These are phyloP conservation scores for Gryon sp. DNA, from an alignment of 1,140 invertebrate genomes.

Conservation along the genomic window DNA sequence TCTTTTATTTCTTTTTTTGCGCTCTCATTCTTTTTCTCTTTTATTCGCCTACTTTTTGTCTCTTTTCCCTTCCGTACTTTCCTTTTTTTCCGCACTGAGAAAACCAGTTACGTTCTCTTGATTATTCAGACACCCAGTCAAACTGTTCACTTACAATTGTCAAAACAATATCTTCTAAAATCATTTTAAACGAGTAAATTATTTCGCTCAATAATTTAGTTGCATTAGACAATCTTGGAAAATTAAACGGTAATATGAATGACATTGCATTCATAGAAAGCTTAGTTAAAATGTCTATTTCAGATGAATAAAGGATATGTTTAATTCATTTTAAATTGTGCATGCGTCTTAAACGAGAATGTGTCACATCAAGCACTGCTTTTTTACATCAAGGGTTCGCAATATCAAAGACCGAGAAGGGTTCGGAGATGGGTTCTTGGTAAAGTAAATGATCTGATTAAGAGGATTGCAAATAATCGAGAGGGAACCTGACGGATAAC, in stretches of 20 bases:
- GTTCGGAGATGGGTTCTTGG: background rate
- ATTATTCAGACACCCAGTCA: constrained; percentile 11
- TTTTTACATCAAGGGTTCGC: background rate
- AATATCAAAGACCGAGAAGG: constrained; percentile 6
- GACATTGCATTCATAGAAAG: no score
- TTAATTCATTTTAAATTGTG: no score
- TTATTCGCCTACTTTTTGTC: constrained; percentile 26
- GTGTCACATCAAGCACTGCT: background rate
- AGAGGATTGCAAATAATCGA: constrained; percentile 11
- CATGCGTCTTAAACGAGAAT: no score
- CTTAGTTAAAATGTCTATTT: no score
- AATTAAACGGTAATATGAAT: no score
- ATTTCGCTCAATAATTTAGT: no score
- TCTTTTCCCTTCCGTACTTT: constrained; percentile 14
- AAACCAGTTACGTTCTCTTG: constrained; percentile 8
- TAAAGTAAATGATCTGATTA: constrained; percentile 10
- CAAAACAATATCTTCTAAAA: constrained; percentile 13
- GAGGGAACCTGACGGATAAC: background rate
- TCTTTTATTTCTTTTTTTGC: constrained; percentile 17
- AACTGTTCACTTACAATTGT: constrained; percentile 16
- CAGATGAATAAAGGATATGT: no score
- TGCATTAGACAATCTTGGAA: no score
- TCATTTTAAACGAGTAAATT: no score
- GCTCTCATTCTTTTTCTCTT: background rate
- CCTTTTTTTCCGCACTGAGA: background rate